These are phyloP conservation scores for Drosophila funebris DNA, from an alignment of 1,140 invertebrate species.

Conservation along the genomic window DNA sequence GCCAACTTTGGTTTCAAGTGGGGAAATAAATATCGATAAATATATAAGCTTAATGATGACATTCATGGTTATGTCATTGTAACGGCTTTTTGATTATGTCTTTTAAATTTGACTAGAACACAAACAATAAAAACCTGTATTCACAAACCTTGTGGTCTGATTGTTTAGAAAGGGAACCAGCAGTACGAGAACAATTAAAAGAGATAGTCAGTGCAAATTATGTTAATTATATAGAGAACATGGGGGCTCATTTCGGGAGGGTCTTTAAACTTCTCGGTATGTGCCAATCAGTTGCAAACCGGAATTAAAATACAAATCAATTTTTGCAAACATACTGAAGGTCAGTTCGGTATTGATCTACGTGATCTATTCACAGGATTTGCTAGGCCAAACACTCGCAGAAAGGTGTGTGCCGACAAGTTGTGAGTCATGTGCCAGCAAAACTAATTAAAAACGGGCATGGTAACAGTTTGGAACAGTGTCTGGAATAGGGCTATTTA, in stretches of 20 bases:
- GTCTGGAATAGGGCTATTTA: slow-evolving; percentile 6
- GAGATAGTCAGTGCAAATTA: slow-evolving; percentile 70
- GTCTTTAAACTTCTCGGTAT: slow-evolving; percentile 57
- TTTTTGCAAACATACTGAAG: slow-evolving; percentile 58
- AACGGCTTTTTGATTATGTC: slow-evolving; percentile 31
- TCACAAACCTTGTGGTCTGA: not conserved
- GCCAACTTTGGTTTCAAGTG: slow-evolving; percentile 1
- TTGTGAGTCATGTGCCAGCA: slow-evolving; percentile 33
- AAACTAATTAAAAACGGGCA: slow-evolving; percentile 36
- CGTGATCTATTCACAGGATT: slow-evolving; percentile 52
- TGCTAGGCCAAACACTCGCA: slow-evolving; percentile 18
- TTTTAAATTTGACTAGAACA: slow-evolving; percentile 8
- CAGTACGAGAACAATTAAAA: slow-evolving; percentile 67
- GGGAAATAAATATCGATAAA: not conserved
- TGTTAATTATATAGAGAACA: slow-evolving; percentile 63
- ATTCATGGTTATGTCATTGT: not conserved
- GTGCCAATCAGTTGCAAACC: slow-evolving; percentile 53
- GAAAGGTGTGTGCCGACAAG: slow-evolving; percentile 28
- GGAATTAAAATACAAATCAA: slow-evolving; percentile 69
- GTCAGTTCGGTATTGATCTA: slow-evolving; percentile 37
- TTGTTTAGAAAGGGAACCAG: slow-evolving; percentile 60
- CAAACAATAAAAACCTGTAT: slow-evolving; percentile 35
- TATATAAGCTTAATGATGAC: not conserved
- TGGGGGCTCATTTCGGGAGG: slow-evolving; percentile 28
- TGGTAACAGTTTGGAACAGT: slow-evolving; percentile 1